Evolutionary conservation across 2,113 vertebrate species (phyloP).

Genomic region (Dascyllus trimaculatus): DNA sequence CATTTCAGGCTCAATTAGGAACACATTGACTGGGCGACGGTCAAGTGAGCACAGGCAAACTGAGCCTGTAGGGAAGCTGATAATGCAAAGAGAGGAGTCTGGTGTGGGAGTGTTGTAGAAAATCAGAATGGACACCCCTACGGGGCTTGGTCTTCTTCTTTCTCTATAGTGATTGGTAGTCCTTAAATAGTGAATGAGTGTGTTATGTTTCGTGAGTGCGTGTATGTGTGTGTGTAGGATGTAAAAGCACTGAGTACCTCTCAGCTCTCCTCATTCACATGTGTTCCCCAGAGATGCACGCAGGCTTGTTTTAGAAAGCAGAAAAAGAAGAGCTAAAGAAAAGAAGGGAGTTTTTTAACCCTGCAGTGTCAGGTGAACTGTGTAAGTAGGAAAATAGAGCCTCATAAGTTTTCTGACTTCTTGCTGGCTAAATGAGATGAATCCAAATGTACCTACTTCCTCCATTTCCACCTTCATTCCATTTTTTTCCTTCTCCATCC

Average conservation of each 20-base stretch:
- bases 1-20: constrained; percentile 63
- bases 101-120: constrained; percentile 8
- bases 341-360: constrained; percentile 32
- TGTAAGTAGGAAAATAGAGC: constrained; percentile 29
- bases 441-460: constrained; percentile 4
- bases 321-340: constrained; percentile 20
- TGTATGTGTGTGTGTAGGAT: constrained; percentile 28
- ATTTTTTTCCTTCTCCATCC: constrained; percentile 12
- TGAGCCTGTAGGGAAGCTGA: constrained; percentile 9
- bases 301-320: constrained; percentile 65
- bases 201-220: constrained; percentile 23
- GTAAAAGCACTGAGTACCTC: constrained; percentile 72
- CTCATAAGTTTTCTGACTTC: constrained; percentile 25
- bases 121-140: constrained; percentile 21
- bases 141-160: constrained; percentile 25
- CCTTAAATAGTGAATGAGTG: constrained; percentile 66
- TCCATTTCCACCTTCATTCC: background rate
- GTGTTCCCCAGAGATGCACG: constrained; percentile 63
- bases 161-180: constrained; percentile 7
- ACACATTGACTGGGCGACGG: constrained; percentile 21
- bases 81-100: constrained; percentile 26
- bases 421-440: constrained; percentile 22
- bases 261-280: constrained; percentile 67
- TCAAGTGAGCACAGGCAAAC: constrained; percentile 31
- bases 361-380: constrained; percentile 34